phyloP scores from a whole-genome alignment of 2,113 vertebrate species.

The Rynchops niger region DNA sequence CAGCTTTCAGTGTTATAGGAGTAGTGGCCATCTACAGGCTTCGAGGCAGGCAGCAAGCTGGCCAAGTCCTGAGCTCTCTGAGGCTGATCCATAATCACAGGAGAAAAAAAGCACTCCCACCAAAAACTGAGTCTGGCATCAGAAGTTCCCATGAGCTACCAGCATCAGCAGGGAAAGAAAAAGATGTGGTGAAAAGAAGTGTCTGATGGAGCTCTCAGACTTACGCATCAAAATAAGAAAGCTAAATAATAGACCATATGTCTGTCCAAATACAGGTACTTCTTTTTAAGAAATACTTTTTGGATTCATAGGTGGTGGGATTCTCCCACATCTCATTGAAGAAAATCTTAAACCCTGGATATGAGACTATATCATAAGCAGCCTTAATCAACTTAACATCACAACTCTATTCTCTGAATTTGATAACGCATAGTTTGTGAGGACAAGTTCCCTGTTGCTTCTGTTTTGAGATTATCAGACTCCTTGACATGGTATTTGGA shows the following conservation, averaged over 20 bases:
- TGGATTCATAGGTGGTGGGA: background rate
- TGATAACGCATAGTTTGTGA: background rate
- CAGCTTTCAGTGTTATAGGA: background rate
- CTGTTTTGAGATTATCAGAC: background rate
- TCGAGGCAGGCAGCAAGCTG: background rate
- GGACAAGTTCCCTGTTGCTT: background rate
- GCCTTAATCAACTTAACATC: background rate
- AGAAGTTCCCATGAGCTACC: background rate
- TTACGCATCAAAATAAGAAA: background rate
- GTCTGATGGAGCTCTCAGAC: background rate
- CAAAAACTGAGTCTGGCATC: background rate
- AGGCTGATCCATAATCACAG: background rate
- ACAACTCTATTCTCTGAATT: background rate
- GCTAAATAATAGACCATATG: background rate
- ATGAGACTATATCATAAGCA: background rate
- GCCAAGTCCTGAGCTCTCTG: background rate
- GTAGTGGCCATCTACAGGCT: background rate
- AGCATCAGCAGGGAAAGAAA: background rate
- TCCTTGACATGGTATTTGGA: background rate
- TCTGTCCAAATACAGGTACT: background rate
- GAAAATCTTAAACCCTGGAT: background rate
- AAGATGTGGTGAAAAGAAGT: background rate
- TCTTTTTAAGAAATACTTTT: background rate
- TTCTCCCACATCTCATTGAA: background rate
- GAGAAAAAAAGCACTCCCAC: background rate